These are phyloP conservation scores for Scolanthus callimorphus DNA, from an alignment of 92 coral and sea anemone genomes.

Conservation along the genomic window DNA sequence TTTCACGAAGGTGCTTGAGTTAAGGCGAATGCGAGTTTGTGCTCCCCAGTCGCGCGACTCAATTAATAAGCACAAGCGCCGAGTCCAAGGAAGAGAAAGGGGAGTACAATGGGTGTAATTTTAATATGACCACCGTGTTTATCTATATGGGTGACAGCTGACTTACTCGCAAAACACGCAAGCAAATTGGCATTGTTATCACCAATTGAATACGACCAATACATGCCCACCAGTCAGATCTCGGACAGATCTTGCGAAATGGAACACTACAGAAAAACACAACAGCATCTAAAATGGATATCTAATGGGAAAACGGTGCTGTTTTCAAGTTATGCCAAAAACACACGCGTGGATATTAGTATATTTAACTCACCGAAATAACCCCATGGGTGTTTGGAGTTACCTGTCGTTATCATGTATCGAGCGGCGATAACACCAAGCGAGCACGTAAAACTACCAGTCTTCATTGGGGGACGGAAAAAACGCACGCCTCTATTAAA, in stretches of 20 bases:
- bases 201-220: slow-evolving; percentile 58
- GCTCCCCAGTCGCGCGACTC: slow-evolving; percentile 12
- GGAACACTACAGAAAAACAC: neutral
- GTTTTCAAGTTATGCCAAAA: too few relatives aligned
- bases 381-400: too few relatives aligned
- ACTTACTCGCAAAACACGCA: slow-evolving; percentile 78
- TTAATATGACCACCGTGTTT: slow-evolving; percentile 87
- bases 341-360: neutral
- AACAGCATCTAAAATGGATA: neutral
- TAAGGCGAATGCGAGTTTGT: too few relatives aligned
- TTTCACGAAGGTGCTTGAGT: too few relatives aligned
- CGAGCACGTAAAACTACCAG: too few relatives aligned
- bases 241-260: slow-evolving; percentile 7
- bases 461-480: too few relatives aligned
- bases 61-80: slow-evolving; percentile 16
- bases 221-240: slow-evolving; percentile 16
- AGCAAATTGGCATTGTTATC: slow-evolving; percentile 75
- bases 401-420: too few relatives aligned
- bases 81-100: slow-evolving; percentile 3
- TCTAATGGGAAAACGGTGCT: too few relatives aligned
- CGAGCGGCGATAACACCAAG: too few relatives aligned
- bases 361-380: too few relatives aligned
- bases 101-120: slow-evolving; percentile 81
- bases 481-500: too few relatives aligned
- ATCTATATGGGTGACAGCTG: slow-evolving; percentile 82